Percentiles rank a stretch among this genome's conserved stretches.
Evolutionary conservation across 1,140 invertebrate genomes (phyloP).

Genomic region (Propsilocerus akamusi): DNA sequence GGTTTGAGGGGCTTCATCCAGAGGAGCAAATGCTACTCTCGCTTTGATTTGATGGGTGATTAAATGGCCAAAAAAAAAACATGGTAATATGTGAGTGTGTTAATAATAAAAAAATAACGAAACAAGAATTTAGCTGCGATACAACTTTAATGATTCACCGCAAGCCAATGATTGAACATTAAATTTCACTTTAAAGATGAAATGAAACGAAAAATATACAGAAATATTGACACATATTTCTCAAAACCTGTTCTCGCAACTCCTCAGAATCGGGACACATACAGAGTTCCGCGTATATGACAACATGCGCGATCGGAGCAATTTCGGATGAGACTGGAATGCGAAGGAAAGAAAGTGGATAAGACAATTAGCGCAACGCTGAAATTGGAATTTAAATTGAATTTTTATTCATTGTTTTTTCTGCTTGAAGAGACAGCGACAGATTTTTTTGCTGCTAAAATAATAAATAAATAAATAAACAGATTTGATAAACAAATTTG

Average conservation of each 20-base stretch:
- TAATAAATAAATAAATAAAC: too few species aligned
- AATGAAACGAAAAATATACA: neutral
- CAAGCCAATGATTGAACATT: too few species aligned
- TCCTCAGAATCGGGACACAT: too few species aligned
- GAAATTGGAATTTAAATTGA: neutral
- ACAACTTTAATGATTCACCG: slow-evolving; percentile 30
- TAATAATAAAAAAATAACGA: slow-evolving; percentile 9
- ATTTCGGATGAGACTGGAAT: too few species aligned
- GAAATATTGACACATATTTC: neutral
- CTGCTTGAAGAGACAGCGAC: too few species aligned
- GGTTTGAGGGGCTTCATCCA: too few species aligned
- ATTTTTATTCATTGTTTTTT: neutral
- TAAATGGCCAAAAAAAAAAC: neutral
- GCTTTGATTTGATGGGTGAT: too few species aligned
- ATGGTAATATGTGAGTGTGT: neutral
- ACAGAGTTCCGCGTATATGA: too few species aligned
- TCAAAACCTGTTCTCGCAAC: neutral
- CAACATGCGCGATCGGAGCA: too few species aligned
- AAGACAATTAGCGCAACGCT: neutral
- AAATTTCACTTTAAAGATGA: neutral
- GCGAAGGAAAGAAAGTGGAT: too few species aligned
- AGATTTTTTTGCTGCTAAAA: too few species aligned
- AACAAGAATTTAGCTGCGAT: slow-evolving; percentile 33
- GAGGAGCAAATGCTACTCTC: too few species aligned
- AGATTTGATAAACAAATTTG: neutral